Evolutionary conservation across 2,113 vertebrate genomes (phyloP).

Genomic region (Pogona vitticeps): DNA sequence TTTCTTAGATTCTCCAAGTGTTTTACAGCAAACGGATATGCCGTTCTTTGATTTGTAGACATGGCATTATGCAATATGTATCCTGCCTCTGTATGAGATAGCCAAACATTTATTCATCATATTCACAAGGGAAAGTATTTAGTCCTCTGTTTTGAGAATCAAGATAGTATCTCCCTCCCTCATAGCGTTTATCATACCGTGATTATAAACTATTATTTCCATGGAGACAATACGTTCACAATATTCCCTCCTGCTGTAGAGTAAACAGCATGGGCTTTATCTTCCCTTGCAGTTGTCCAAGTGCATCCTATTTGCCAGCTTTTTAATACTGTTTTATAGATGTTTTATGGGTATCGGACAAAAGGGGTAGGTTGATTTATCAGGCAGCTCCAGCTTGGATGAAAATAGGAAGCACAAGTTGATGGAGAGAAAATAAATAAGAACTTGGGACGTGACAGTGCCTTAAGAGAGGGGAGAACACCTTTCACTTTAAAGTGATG

Average conservation of each 20-base stretch:
- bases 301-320: constrained; percentile 27
- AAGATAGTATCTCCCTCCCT: background rate
- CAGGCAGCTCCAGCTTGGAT: constrained; percentile 44
- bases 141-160: background rate
- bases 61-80: background rate
- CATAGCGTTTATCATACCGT: background rate
- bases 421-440: constrained; percentile 60
- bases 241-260: constrained; percentile 2
- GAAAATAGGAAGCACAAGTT: constrained; percentile 47
- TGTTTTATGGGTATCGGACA: constrained; percentile 45
- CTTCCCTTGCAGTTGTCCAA: background rate
- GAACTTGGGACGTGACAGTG: constrained; percentile 50
- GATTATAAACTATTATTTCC: constrained; percentile 31
- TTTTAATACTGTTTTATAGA: constrained; percentile 41
- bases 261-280: constrained; percentile 31
- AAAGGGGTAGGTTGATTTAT: constrained; percentile 52
- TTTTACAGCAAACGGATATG: background rate
- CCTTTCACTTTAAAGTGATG: constrained; percentile 26
- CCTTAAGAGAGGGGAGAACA: constrained; percentile 51
- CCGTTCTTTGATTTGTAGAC: background rate
- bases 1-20: background rate
- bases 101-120: background rate
- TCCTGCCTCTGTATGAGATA: background rate
- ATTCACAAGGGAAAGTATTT: background rate
- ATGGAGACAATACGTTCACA: constrained; percentile 26